Base-by-base conservation (phyloP, 2,888 invertebrate species). In the Chrysina gloriosa region DNA sequence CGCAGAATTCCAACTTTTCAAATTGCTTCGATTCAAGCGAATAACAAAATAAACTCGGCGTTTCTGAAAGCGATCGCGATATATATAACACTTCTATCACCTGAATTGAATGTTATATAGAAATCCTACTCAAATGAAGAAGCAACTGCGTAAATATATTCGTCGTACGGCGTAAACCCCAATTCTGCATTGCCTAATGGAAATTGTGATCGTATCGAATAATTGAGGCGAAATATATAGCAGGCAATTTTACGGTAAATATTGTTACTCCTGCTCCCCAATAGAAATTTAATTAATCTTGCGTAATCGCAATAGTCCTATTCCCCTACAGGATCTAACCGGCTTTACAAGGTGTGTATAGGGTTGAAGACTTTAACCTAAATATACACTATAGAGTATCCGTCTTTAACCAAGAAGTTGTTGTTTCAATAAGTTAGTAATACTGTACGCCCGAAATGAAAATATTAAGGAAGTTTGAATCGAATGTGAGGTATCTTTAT, bases 171-270 rank as follows among this genome's bases (percentile, higher is more conserved):
- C 19, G 58, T 42, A 42, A 42, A 14, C 27, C 58, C 27, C 58
- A 27, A 61, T 45, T 61, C 27, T 42, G 42, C 45, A 61, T 61
- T n/a, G n/a, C n/a, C n/a, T 61, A 61, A 45, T 61, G 58, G 42
- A 61, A 61, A 61, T 27, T 42, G 21, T 45, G 58, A 42, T 61
- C 42, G 42, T 27, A 61, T 61, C 58, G 42, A 42, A 61, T 61
- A 61, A 61, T 61, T 61, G 42, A 42, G 7, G 58, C 25, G 29
- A 42, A 16, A 61, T 61, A 61, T 19, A 23, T 16, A 42, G 16
- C 27, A 9, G 19, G 16, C 42, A n/a, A 61, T 61, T 61, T 61
- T 61, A 42, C 58, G 27, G 42, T 7, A 45, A 29, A 42, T 25
- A 45, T 61, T 45, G 21, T 29, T 31, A 9, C 31, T 14, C 21